Conservation (phyloP, 1,140 invertebrate species). For the Leptinotarsa undecemlineata region DNA sequence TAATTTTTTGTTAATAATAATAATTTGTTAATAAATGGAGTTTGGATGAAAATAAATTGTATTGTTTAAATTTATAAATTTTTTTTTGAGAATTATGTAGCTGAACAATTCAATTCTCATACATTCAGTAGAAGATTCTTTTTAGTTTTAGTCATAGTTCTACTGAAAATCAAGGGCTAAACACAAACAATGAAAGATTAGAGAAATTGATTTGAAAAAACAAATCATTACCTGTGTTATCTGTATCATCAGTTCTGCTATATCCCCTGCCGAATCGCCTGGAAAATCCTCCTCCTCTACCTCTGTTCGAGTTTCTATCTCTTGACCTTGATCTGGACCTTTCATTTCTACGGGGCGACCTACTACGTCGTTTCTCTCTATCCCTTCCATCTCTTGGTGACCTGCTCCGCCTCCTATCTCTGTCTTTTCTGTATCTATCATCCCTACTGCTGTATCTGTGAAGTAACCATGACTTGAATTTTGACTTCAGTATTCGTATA, state of each 20-base stretch:
- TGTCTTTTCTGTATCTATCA: constrained; percentile 33
- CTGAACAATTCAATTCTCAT: too few species aligned
- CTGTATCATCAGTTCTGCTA: constrained; percentile 29
- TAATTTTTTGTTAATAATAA: too few species aligned
- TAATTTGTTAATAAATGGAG: too few species aligned
- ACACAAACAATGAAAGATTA: too few species aligned
- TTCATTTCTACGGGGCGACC: constrained; percentile 38
- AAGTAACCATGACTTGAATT: background rate
- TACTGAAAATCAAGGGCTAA: too few species aligned
- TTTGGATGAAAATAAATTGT: too few species aligned
- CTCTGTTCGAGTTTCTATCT: constrained; percentile 28
- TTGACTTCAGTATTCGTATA: background rate
- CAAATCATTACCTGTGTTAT: constrained; percentile 32
- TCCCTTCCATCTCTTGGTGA: constrained; percentile 51
- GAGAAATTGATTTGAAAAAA: too few species aligned
- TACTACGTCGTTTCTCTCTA: constrained; percentile 45
- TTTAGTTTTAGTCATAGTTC: too few species aligned
- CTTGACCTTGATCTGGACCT: constrained; percentile 35
- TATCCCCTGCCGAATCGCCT: constrained; percentile 34
- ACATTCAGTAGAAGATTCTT: too few species aligned
- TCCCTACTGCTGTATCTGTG: constrained; percentile 4
- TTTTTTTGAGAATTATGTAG: too few species aligned
- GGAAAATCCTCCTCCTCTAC: constrained; percentile 26
- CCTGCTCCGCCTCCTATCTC: constrained; percentile 39
- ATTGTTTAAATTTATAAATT: too few species aligned